Conservation (phyloP, 92 coral and sea anemone genomes). For the Palythoa grandiflora region DNA sequence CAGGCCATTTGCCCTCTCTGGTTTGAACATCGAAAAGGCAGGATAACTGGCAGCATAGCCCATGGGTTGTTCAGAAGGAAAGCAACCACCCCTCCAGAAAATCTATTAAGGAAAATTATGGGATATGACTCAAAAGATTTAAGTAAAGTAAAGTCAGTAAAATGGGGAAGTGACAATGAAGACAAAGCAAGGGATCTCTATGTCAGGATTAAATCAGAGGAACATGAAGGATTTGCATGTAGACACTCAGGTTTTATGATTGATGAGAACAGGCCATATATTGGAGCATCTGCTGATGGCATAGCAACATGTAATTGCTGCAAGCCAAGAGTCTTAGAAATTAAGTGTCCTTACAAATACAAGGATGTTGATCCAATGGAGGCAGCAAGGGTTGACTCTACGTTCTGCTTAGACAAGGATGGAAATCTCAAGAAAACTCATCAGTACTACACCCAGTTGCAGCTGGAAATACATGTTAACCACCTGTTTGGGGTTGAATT, state of each 20-base stretch:
- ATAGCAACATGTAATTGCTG: constrained; percentile 52
- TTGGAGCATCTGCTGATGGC: constrained; percentile 57
- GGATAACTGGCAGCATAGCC: constrained; percentile 42
- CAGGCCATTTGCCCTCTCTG: constrained; percentile 43
- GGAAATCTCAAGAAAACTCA: constrained; percentile 46
- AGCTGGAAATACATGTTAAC: constrained; percentile 58
- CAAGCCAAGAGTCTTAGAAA: constrained; percentile 11
- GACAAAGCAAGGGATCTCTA: constrained; percentile 39
- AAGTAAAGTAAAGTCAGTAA: constrained; percentile 2
- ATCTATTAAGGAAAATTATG: constrained; percentile 44
- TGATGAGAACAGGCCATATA: constrained; percentile 27
- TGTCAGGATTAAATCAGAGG: constrained; percentile 2
- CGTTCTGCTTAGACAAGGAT: constrained; percentile 52
- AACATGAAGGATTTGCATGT: constrained; percentile 33
- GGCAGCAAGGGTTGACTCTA: constrained; percentile 38
- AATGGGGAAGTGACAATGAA: constrained; percentile 52
- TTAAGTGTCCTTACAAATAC: constrained; percentile 46
- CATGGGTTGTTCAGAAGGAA: constrained; percentile 29
- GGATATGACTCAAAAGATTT: constrained; percentile 44
- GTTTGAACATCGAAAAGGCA: constrained; percentile 48
- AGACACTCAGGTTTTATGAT: constrained; percentile 43
- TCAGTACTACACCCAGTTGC: constrained; percentile 63
- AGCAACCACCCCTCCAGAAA: constrained; percentile 40
- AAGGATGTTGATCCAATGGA: constrained; percentile 28
- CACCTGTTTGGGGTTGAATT: neutral